Conservation (phyloP, 2,113 vertebrate genomes). For the Nannospalax galili region DNA sequence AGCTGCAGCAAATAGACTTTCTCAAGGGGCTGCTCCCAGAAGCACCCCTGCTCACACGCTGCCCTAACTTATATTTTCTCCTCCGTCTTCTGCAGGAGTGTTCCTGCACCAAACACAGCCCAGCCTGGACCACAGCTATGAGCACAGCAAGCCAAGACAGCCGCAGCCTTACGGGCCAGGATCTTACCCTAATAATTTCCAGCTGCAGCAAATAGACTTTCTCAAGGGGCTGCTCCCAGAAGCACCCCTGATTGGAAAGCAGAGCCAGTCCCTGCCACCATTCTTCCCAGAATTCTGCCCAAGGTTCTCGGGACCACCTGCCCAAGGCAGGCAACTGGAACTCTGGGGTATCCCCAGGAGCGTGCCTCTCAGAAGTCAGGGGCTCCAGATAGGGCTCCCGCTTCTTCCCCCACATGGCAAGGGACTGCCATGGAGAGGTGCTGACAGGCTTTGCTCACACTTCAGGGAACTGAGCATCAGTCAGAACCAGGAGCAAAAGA, state of each 20-base stretch:
- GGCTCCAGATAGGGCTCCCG: neutral
- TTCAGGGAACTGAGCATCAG: constrained; percentile 78
- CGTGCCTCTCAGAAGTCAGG: neutral
- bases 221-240: constrained; percentile 83
- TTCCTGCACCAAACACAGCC: neutral
- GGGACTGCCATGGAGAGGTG: neutral
- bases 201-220: constrained; percentile 86
- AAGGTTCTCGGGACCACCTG: constrained; percentile 40
- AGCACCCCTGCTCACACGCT: constrained; percentile 85
- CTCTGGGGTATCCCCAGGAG: fast-evolving
- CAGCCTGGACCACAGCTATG: constrained; percentile 73
- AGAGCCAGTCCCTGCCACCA: fast-evolving
- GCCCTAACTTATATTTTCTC: constrained; percentile 3
- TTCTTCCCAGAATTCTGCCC: neutral
- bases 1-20: constrained; percentile 86
- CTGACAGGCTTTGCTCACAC: neutral
- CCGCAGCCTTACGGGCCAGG: neutral
- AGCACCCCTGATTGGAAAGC: constrained; percentile 77
- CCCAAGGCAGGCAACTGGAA: constrained; percentile 60
- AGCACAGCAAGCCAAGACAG: neutral
- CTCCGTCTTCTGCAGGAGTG: constrained; percentile 55
- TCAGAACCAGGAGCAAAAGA: neutral
- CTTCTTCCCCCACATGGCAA: neutral
- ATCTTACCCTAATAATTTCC: constrained; percentile 47
- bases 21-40: constrained; percentile 83